phyloP scores from a whole-genome alignment of 2,113 vertebrate genomes.

The Dicaeum eximium region DNA sequence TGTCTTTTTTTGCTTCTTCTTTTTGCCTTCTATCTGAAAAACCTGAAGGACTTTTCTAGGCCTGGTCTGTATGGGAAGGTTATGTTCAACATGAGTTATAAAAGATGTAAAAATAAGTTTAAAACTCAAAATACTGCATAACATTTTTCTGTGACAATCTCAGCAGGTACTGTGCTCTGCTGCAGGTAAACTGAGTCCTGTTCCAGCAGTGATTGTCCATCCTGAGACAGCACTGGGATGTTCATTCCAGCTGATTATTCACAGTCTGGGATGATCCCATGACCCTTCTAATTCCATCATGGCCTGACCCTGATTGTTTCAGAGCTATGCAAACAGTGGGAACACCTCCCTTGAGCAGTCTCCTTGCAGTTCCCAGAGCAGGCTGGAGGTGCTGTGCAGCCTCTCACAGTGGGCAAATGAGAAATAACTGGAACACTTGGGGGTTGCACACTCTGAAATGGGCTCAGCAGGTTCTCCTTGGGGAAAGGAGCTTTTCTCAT shows the following conservation, averaged over 20 bases:
- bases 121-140: background rate
- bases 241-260: background rate
- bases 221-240: background rate
- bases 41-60: background rate
- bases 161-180: background rate
- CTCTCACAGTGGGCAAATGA: background rate
- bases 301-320: background rate
- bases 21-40: conserved; percentile 9
- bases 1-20: background rate
- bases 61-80: background rate
- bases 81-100: background rate
- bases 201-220: background rate
- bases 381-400: background rate
- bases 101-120: background rate
- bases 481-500: background rate
- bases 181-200: background rate
- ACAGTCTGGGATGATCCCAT: background rate
- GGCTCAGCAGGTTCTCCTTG: background rate
- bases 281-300: background rate
- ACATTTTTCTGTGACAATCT: background rate
- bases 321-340: background rate
- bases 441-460: background rate
- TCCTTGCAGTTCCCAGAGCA: background rate
- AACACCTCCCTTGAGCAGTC: background rate
- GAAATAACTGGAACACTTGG: background rate